Evolutionary conservation across 2,113 vertebrate species (phyloP).

Genomic region (Nanger granti): DNA sequence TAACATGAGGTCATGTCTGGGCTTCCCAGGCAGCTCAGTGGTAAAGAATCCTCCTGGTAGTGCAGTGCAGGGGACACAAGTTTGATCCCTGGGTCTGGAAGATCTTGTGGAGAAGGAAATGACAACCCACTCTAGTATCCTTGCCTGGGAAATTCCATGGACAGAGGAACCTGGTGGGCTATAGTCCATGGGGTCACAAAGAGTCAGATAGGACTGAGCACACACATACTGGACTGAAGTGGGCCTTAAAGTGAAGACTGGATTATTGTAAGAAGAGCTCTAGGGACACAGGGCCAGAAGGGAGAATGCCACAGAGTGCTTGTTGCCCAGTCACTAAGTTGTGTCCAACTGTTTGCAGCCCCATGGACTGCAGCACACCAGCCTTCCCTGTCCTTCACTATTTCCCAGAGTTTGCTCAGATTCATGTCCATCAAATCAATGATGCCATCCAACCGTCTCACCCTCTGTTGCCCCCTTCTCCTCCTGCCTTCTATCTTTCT

Average conservation of each 20-base stretch:
- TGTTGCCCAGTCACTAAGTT: neutral
- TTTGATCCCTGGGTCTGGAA: neutral
- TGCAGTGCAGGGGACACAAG: neutral
- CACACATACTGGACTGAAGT: neutral
- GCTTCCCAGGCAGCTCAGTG: neutral
- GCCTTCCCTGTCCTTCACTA: neutral
- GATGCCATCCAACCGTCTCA: neutral
- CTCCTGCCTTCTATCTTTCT: neutral
- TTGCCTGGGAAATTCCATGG: neutral
- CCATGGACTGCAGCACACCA: neutral
- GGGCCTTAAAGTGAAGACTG: neutral
- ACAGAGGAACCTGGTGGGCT: neutral
- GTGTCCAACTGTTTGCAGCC: neutral
- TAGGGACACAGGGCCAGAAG: neutral
- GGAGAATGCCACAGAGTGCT: neutral
- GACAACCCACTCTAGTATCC: neutral
- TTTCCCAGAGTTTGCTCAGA: neutral
- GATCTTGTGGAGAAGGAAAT: neutral
- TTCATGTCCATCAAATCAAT: neutral
- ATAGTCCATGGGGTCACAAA: neutral
- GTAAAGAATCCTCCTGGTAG: neutral
- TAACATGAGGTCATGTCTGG: neutral
- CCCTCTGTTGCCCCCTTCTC: neutral
- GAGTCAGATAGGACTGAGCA: neutral
- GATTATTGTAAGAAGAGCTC: neutral